These are phyloP conservation scores for Colinus virginianus DNA, from an alignment of 2,113 vertebrate species.

Conservation along the genomic window DNA sequence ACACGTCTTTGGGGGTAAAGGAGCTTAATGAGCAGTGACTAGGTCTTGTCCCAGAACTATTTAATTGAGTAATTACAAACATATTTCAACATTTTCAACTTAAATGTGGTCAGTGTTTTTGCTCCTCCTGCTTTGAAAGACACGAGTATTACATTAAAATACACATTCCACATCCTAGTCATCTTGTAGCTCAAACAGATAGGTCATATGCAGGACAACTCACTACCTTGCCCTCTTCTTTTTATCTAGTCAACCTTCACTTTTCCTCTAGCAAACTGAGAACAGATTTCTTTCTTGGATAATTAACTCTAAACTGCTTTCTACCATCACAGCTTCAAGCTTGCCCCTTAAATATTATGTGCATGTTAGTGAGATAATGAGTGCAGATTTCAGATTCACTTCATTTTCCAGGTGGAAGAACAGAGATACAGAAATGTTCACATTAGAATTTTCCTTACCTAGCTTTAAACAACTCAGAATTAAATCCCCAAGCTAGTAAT, in stretches of 20 bases:
- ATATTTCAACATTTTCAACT: not conserved
- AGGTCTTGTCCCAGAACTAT: not conserved
- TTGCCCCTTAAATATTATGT: not conserved
- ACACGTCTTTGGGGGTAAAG: not conserved
- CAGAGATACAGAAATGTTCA: not conserved
- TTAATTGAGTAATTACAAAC: not conserved
- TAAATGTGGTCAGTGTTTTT: rapidly evolving
- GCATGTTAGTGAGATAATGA: not conserved
- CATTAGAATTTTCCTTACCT: not conserved
- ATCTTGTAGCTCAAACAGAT: not conserved
- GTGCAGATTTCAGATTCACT: not conserved
- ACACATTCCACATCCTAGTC: not conserved
- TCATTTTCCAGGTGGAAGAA: not conserved
- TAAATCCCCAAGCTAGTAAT: not conserved
- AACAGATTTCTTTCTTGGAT: not conserved
- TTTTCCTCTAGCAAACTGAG: not conserved
- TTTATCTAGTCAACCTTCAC: not conserved
- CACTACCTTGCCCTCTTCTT: not conserved
- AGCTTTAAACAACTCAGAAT: not conserved
- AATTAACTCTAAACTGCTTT: not conserved
- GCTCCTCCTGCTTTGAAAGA: not conserved
- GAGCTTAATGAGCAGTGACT: not conserved
- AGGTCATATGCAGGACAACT: not conserved
- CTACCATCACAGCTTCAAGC: not conserved
- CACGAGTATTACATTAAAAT: not conserved